phyloP scores from a whole-genome alignment of 1,140 invertebrate species.

The Drosophila ohnishii region DNA sequence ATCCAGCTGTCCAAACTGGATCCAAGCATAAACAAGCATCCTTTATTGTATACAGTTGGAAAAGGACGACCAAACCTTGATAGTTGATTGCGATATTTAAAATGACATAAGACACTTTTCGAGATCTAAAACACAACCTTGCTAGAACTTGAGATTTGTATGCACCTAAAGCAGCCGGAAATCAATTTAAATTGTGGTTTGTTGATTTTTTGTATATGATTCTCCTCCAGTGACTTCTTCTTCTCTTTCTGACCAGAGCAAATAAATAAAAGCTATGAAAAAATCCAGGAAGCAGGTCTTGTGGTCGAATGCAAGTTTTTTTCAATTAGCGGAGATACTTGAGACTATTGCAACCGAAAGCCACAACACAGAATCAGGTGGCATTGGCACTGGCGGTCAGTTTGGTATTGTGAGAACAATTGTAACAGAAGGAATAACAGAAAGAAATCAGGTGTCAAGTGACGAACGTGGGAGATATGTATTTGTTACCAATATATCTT shows the following conservation, averaged over 20 bases:
- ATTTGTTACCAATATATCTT: background rate
- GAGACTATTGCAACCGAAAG: conserved; percentile 52
- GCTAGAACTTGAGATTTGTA: background rate
- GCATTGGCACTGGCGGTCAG: conserved; percentile 21
- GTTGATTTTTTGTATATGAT: background rate
- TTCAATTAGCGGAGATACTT: conserved; percentile 67
- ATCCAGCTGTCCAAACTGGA: too few relatives aligned
- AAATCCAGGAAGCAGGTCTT: conserved; percentile 45
- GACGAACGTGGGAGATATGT: conserved; percentile 15
- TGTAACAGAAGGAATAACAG: background rate
- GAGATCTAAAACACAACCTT: background rate
- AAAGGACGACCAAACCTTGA: too few relatives aligned
- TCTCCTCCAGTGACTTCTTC: conserved; percentile 12
- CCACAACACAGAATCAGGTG: conserved; percentile 57
- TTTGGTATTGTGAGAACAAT: conserved; percentile 29
- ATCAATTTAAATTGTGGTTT: background rate
- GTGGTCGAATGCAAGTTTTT: conserved; percentile 51
- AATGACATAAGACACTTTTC: background rate
- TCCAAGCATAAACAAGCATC: too few relatives aligned
- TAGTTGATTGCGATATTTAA: too few relatives aligned
- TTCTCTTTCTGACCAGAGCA: conserved; percentile 12
- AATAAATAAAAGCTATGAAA: conserved; percentile 25
- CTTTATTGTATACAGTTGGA: too few relatives aligned
- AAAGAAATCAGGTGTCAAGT: conserved; percentile 5
- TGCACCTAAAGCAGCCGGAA: background rate